Conservation (phyloP, 2,888 invertebrate genomes). For the Athripsodes cinereus region DNA sequence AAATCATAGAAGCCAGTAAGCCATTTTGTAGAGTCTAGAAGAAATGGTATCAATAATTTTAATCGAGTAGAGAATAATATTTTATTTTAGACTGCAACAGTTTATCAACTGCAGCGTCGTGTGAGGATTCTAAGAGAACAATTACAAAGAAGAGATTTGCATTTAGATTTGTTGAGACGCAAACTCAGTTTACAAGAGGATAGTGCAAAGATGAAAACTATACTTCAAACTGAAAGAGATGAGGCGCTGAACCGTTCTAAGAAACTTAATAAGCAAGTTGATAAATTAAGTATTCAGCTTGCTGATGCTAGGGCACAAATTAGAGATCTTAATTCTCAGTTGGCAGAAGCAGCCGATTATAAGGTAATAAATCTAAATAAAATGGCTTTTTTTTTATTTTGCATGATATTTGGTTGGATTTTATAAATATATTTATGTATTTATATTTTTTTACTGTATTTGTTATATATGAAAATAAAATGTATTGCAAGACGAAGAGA, state of each 20-base stretch:
- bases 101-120: conserved; percentile 84
- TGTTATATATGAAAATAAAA: no score
- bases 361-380: conserved; percentile 52
- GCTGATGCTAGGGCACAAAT: conserved; percentile 76
- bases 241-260: conserved; percentile 64
- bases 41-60: no score
- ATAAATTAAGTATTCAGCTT: conserved; percentile 73
- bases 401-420: no score
- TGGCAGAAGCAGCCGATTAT: conserved; percentile 80
- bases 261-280: conserved; percentile 77
- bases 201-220: conserved; percentile 41
- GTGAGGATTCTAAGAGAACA: conserved; percentile 84
- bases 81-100: conserved; percentile 64
- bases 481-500: no score
- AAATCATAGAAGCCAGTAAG: no score
- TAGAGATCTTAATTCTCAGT: conserved; percentile 77
- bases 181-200: conserved; percentile 83
- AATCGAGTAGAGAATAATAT: no score
- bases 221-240: conserved; percentile 59
- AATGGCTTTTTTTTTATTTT: no score
- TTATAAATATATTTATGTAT: no score
- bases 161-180: conserved; percentile 80
- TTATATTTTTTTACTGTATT: no score
- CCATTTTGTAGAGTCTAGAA: no score
- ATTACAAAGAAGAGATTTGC: conserved; percentile 84